Conservation (phyloP, 2,888 invertebrate genomes). For the Dicycla oo region DNA sequence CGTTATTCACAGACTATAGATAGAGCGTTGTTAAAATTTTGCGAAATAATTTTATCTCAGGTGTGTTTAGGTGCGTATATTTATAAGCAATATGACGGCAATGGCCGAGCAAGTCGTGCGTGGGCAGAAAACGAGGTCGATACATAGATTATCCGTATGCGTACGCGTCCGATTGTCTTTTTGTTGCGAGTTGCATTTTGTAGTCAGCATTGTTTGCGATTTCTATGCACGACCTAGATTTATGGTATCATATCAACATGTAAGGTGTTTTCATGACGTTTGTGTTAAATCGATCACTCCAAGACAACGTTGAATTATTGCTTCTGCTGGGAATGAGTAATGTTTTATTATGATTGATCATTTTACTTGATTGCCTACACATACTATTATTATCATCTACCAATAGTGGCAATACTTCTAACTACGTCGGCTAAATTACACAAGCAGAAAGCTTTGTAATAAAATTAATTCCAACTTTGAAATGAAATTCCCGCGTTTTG, state of each 20-base stretch:
- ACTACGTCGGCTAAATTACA: background rate
- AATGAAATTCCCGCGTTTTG: slow-evolving; percentile 22
- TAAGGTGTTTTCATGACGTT: slow-evolving; percentile 10
- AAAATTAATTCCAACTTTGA: background rate
- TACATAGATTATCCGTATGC: slow-evolving; percentile 75
- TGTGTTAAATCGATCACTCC: slow-evolving; percentile 3
- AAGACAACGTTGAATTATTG: slow-evolving; percentile 6
- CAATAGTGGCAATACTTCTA: background rate
- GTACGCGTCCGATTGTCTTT: slow-evolving; percentile 73
- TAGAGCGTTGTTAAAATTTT: slow-evolving; percentile 53
- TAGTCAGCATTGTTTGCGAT: slow-evolving; percentile 79
- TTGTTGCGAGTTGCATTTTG: slow-evolving; percentile 81
- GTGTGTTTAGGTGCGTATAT: slow-evolving; percentile 64
- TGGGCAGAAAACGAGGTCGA: slow-evolving; percentile 83
- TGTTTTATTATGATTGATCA: slow-evolving; percentile 18
- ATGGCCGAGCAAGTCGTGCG: slow-evolving; percentile 82
- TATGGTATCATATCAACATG: slow-evolving; percentile 33
- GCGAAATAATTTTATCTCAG: slow-evolving; percentile 62
- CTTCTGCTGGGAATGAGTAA: slow-evolving; percentile 24
- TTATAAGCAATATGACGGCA: slow-evolving; percentile 76
- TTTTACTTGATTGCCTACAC: background rate
- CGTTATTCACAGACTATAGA: slow-evolving; percentile 54
- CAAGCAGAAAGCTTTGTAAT: background rate
- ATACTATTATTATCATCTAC: background rate
- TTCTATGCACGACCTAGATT: slow-evolving; percentile 70